These are phyloP conservation scores for Malacoraja senta DNA, from an alignment of 2,797 vertebrate genomes.

Conservation along the genomic window DNA sequence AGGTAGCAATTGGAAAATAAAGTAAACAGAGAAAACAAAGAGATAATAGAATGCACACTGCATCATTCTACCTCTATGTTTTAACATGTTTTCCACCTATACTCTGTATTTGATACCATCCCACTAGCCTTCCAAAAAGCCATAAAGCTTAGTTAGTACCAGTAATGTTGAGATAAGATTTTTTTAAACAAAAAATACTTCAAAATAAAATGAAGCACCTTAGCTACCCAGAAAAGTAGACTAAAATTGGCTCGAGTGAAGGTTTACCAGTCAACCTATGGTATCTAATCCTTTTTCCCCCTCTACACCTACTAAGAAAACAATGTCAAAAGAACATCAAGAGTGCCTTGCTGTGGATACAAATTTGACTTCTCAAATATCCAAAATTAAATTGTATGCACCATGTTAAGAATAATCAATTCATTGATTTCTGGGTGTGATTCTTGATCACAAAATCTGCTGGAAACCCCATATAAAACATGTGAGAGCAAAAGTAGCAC, in stretches of 20 bases:
- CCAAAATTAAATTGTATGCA: neutral
- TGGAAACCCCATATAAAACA: too few relatives aligned
- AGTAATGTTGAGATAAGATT: neutral
- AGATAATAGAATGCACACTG: neutral
- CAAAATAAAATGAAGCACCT: neutral
- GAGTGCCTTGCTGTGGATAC: neutral
- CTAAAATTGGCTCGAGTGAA: neutral
- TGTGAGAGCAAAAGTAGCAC: too few relatives aligned
- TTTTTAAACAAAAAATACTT: too few relatives aligned
- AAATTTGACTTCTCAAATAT: neutral
- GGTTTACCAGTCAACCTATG: neutral
- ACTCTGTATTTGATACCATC: neutral
- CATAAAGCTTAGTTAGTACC: too few relatives aligned
- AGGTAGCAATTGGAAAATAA: neutral
- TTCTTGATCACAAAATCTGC: too few relatives aligned
- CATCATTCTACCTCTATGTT: neutral
- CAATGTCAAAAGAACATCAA: neutral
- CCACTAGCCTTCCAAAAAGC: neutral
- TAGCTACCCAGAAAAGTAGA: neutral
- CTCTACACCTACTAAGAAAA: neutral
- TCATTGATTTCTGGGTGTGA: too few relatives aligned
- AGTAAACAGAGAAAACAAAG: too few relatives aligned
- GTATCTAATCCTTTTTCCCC: neutral
- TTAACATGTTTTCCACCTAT: neutral
- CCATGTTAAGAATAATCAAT: neutral